Evolutionary conservation across 2,888 invertebrate genomes (phyloP).

Genomic region (Zootermopsis nevadensis): DNA sequence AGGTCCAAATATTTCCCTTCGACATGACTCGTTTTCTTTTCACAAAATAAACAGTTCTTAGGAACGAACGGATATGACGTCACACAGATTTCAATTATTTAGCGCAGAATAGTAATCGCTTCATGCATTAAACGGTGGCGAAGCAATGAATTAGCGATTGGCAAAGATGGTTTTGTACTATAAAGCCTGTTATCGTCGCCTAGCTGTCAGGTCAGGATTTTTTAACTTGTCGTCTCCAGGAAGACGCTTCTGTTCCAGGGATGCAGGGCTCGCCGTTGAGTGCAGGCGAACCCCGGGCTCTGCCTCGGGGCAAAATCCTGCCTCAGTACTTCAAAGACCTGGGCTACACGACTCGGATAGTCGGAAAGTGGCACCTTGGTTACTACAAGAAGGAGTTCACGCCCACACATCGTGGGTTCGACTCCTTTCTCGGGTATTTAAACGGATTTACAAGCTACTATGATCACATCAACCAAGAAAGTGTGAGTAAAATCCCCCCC

Average conservation of each 20-base stretch:
- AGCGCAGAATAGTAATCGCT: no score
- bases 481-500: conserved; percentile 49
- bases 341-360: conserved; percentile 63
- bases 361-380: conserved; percentile 68
- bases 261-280: conserved; percentile 64
- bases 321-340: conserved; percentile 64
- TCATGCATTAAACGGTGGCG: no score
- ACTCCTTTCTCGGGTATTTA: conserved; percentile 65
- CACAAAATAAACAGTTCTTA: no score
- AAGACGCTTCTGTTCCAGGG: conserved; percentile 57
- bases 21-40: no score
- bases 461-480: conserved; percentile 60
- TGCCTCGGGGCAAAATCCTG: conserved; percentile 63
- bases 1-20: no score
- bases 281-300: conserved; percentile 62
- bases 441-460: conserved; percentile 65
- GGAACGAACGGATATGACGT: no score
- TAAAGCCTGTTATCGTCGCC: no score
- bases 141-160: no score
- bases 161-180: no score
- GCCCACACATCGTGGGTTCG: conserved; percentile 64
- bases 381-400: conserved; percentile 63
- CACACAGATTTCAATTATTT: no score
- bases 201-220: no score
- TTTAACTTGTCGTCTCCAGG: no score